Evolutionary conservation across 2,888 invertebrate species (phyloP).

Genomic region (Dicycla oo): DNA sequence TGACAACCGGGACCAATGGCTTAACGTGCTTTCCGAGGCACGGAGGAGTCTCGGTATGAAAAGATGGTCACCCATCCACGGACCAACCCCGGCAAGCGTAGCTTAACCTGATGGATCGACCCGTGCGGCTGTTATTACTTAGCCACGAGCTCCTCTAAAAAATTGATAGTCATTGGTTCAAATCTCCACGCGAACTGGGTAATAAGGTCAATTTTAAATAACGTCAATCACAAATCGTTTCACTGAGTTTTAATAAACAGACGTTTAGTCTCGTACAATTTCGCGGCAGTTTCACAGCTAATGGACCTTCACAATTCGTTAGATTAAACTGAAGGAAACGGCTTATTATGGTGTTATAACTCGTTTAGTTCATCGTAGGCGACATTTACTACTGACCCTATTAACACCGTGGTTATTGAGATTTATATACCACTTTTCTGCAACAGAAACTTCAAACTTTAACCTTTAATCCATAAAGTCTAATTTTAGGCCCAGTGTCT

Average conservation of each 20-base stretch:
- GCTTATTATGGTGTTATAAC: slow-evolving; percentile 44
- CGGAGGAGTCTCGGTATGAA: too few species aligned
- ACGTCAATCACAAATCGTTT: slow-evolving; percentile 39
- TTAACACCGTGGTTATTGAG: slow-evolving; percentile 39
- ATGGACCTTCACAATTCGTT: slow-evolving; percentile 40
- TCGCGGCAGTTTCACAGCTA: slow-evolving; percentile 47
- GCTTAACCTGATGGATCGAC: too few species aligned
- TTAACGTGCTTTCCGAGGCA: too few species aligned
- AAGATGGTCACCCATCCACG: too few species aligned
- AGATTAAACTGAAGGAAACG: slow-evolving; percentile 47
- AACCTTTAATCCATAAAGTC: background rate
- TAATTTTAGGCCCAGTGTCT: slow-evolving; percentile 19
- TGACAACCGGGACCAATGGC: too few species aligned
- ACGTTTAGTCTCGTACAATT: slow-evolving; percentile 28
- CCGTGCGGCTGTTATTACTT: too few species aligned
- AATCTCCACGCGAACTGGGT: background rate
- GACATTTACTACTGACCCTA: slow-evolving; percentile 36
- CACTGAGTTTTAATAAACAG: slow-evolving; percentile 37
- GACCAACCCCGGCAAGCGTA: too few species aligned
- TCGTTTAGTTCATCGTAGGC: slow-evolving; percentile 47
- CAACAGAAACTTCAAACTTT: background rate
- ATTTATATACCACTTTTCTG: background rate
- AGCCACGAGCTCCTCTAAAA: too few species aligned
- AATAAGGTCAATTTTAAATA: slow-evolving; percentile 35
- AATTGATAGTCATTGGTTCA: background rate